A percentile compares a stretch with the other conserved stretches of the same genome.
These are phyloP conservation scores for Atherix ibis DNA, from an alignment of 2,888 invertebrate species.

Conservation along the genomic window DNA sequence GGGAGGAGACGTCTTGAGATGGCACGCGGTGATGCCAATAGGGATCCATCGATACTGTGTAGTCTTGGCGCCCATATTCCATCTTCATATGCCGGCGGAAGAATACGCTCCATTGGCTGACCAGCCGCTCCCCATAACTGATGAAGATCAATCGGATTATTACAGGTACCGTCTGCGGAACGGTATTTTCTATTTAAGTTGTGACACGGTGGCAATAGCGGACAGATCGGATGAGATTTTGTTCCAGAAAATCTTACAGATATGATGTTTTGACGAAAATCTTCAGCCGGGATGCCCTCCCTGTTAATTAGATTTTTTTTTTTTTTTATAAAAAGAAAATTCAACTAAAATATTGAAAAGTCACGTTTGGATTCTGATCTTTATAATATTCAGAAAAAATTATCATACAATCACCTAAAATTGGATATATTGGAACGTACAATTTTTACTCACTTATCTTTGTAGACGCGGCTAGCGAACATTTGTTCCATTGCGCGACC, in stretches of 20 bases:
- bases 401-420: too few species aligned
- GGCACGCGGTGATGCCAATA: slow-evolving; percentile 46
- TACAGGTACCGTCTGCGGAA: slow-evolving; percentile 66
- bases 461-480: slow-evolving; percentile 35
- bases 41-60: slow-evolving; percentile 33
- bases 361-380: too few species aligned
- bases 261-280: slow-evolving; percentile 28
- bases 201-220: slow-evolving; percentile 33
- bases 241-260: slow-evolving; percentile 22
- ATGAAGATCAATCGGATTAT: slow-evolving; percentile 40
- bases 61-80: slow-evolving; percentile 35
- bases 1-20: slow-evolving; percentile 48
- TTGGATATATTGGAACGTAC: too few species aligned
- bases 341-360: too few species aligned
- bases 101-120: slow-evolving; percentile 46
- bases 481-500: slow-evolving; percentile 36
- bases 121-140: slow-evolving; percentile 50
- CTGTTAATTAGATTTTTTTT: too few species aligned
- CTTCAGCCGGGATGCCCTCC: slow-evolving; percentile 19
- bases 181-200: slow-evolving; percentile 40
- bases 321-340: too few species aligned
- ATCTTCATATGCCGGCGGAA: slow-evolving; percentile 51
- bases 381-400: too few species aligned
- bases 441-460: slow-evolving; percentile 26
- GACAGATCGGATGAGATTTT: slow-evolving; percentile 23